Evolutionary conservation across 2,888 invertebrate genomes (phyloP).

Genomic region (Trichogramma dendrolimi): DNA sequence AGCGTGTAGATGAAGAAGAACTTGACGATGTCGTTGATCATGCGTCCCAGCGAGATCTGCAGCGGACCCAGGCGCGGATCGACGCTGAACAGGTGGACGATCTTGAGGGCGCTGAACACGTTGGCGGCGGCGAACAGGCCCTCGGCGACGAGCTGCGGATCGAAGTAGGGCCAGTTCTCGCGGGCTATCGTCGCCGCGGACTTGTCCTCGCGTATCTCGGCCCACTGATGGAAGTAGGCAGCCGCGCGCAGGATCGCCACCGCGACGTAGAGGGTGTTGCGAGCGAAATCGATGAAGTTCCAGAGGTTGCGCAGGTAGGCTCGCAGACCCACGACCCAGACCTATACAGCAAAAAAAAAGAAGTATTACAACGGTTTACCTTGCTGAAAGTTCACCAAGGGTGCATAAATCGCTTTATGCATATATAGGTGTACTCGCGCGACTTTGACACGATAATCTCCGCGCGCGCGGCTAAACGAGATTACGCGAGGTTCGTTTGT

Average conservation of each 20-base stretch:
- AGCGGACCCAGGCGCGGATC: constrained; percentile 89
- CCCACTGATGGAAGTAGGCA: constrained; percentile 71
- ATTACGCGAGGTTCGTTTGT: no score
- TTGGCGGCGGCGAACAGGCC: constrained; percentile 93
- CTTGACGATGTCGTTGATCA: constrained; percentile 88
- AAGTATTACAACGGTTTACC: no score
- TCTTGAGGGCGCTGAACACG: constrained; percentile 85
- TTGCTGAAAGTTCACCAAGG: background rate
- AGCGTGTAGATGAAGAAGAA: constrained; percentile 86
- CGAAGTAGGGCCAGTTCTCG: constrained; percentile 87
- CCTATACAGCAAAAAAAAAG: constrained; percentile 40
- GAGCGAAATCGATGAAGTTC: constrained; percentile 93
- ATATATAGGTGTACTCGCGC: background rate
- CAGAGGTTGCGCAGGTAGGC: constrained; percentile 88
- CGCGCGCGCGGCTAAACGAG: no score
- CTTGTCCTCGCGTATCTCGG: constrained; percentile 66
- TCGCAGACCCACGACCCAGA: constrained; percentile 80
- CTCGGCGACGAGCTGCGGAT: constrained; percentile 89
- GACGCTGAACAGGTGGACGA: constrained; percentile 88
- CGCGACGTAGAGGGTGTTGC: constrained; percentile 79
- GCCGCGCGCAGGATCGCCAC: constrained; percentile 66
- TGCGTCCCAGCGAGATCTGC: constrained; percentile 84
- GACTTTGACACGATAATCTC: no score
- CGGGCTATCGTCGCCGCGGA: constrained; percentile 71
- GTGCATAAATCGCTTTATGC: background rate